Base-by-base conservation (phyloP, 1,140 invertebrate genomes). In the Leptinotarsa undecemlineata region DNA sequence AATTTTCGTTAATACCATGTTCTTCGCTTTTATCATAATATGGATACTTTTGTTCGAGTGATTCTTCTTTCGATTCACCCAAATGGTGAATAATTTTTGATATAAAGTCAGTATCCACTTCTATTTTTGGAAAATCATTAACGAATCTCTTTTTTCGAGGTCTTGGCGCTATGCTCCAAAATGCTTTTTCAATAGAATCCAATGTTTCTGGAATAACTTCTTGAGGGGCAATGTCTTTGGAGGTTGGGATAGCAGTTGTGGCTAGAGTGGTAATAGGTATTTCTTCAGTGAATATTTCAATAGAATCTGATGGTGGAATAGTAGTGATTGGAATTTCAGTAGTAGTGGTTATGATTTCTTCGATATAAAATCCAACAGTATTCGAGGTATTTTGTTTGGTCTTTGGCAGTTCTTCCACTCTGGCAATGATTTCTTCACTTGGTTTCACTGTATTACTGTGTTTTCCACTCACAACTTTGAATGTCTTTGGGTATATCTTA, bases 1-100 rank as follows among this genome's bases (percentile, higher is more conserved):
- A 91, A 83, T 90, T 78, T 82, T 85, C 85, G 71, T 86, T 82
- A 5, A 89, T 17, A 21, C 51, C 74, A 67, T 72, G 33, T 42
- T 71, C 60, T 72, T 76, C 48, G 72, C 48, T 64, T 26, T 70
- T 68, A 72, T 81, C 71, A 62, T 84, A 84, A 73, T 82, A 84
- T 4, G 82, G 82, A 77, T 81, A 84, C 74, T 81, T 81, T 15
- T 62, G 26, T 66, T 72, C 3, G 13, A 26, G 33, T n/a, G 17
- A 20, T 3, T 63, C 71, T 57, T 71, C 26, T 68, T 19, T 26
- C 68, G 42, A 3, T 75, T 68, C 15, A 3, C 72, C 72, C 8
- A 74, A 63, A 5, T 72, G 61, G 23, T 74, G 72, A 26, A 68
- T 61, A n/a, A 78, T 71, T 47, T 72, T 61, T 33, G 75, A 61